A percentile compares a stretch with the other conserved stretches of the same genome.
These are phyloP conservation scores for Petroica traversi DNA, from an alignment of 2,113 vertebrate genomes.

Conservation along the genomic window DNA sequence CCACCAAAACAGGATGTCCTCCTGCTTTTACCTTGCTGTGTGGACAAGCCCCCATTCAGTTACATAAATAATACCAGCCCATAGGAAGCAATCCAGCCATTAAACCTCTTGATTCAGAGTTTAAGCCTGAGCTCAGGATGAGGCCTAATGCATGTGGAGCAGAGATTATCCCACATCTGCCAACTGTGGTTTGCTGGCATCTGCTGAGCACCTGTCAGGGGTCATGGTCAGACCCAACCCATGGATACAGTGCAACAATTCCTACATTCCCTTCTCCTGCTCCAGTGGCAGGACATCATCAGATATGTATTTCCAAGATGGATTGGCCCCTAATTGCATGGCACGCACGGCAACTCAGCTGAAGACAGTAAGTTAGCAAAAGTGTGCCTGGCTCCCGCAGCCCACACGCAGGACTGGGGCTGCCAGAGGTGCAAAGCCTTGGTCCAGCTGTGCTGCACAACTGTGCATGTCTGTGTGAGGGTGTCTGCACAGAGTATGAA, in stretches of 20 bases:
- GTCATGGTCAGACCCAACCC: not conserved
- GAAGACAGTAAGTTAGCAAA: not conserved
- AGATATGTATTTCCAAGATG: conserved; percentile 12
- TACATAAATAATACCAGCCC: not conserved
- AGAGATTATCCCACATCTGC: conserved; percentile 29
- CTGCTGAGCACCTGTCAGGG: not conserved
- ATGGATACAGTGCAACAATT: not conserved
- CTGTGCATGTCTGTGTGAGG: rapidly evolving
- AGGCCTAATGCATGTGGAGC: not conserved
- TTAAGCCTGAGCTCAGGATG: conserved; percentile 36
- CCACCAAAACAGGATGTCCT: not conserved
- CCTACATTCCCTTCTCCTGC: not conserved
- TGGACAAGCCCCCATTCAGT: not conserved
- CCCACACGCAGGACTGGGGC: not conserved
- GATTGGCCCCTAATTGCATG: not conserved
- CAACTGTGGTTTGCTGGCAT: not conserved
- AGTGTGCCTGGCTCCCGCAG: not conserved
- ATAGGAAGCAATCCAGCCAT: conserved; percentile 15
- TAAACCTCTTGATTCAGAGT: conserved; percentile 27
- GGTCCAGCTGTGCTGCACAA: not conserved
- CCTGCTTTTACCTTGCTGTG: not conserved
- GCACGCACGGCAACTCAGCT: not conserved
- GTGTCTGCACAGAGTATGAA: not conserved
- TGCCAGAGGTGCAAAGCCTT: not conserved
- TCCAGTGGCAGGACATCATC: not conserved